Base-by-base conservation (phyloP, 2,113 vertebrate genomes). In the Chionodraco myersi region DNA sequence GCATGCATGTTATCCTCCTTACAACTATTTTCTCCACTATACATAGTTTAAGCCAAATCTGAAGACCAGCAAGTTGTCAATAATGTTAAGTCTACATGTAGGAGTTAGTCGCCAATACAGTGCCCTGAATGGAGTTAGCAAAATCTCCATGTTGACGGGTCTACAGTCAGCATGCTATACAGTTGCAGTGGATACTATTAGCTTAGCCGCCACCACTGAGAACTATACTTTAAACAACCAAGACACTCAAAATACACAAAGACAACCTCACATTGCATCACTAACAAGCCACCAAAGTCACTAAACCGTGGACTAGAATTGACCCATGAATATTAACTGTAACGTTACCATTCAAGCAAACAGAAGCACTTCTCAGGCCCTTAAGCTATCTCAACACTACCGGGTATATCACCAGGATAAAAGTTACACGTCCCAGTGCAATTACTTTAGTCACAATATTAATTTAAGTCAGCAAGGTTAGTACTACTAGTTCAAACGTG, bases 381-480 rank as follows among this genome's bases (percentile, higher is more conserved):
- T 18, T 6, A 0, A 10, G 10, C 56, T 73, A 4, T 34, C 4
- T 13, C 0, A 53, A 30, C 8, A 56, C 34, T 2, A 53, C 3
- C 34, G 16, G 23, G 0, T 10, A 0, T n/a, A 4, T 6, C 34
- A 45, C 3, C 21, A 23, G 18, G 57, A 61, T 5, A 53, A 41
- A 52, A 2, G 26, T 34, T 18, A 48, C 5, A 13, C 21, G 8
- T 2, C 11, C 21, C 1, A 8, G 18, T 51, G 0, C 0, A 16
- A 15, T 53, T 26, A 3, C 2, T 15, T 6, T 10, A 2, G 0
- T 58, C 3, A 3, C 5, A 15, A 0, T 9, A 0, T 13, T 0
- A n/a, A 26, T 16, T 16, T 11, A 3, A 6, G 1, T 9, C 2
- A 47, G 0, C 1, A 0, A 0, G 0, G 0, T 5, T 44, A 6